Evolutionary conservation across 2,888 invertebrate species (phyloP), one percentile per base, ranked within the genome.

Genomic region (Pristionchus exspectatus): DNA sequence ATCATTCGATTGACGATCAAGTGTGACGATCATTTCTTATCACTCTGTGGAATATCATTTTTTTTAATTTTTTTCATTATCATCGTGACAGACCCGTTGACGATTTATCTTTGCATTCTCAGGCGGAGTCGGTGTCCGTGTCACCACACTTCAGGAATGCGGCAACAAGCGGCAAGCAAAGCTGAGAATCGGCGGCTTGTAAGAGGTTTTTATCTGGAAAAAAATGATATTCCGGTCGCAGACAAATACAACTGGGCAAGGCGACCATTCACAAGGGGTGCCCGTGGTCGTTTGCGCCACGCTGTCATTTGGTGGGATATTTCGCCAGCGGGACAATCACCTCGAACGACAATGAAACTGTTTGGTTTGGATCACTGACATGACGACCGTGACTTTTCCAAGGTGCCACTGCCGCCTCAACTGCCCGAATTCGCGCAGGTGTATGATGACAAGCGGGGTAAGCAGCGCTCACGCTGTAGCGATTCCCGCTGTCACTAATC

Each of bases 261-360:
- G 63, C 88, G 9, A 88, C 88, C 3, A 56, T 88, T 12, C n/a
- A 44, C 88, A 81, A 24, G 38, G 3, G 2, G 3, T 88, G 88
- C 30, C 88, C 88, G 44, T 88, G 88, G 88, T 27, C n/a, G 0
- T 88, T 88, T n/a, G 77, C 77, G 27, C 77, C 77, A 3, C 7
- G 56, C 1, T 88, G 88, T 38, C 27, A 63, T 12, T 30, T 81
- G 59, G 88, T 88, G 38, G 88, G 88, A 21, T 88, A 88, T 30
- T 88, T 21, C 27, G 56, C 81, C 2, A 21, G 63, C 38, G 77
- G 27, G 59, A 27, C 77, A 30, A 44, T 81, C 2, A 54, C 54
- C 10, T 27, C 87, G 0, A 87, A 16, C 16, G 69, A 2, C 27
- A 38, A 63, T 63, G 4, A 24, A 27, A 44, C 83, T n/a, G 44